Base-by-base conservation (phyloP, 2,888 invertebrate species). In the Eupelmus urozonus region DNA sequence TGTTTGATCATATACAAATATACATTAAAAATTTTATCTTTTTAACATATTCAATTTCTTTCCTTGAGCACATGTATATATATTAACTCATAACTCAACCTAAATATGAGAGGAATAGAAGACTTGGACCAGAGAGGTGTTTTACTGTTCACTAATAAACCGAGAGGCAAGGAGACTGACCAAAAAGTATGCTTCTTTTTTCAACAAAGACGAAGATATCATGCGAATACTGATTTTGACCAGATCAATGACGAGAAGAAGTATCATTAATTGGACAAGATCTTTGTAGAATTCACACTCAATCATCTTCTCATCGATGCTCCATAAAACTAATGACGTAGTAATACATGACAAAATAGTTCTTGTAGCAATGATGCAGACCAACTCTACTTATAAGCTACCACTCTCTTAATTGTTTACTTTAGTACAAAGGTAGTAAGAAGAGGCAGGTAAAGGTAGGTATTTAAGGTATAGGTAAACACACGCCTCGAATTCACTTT, bases 401-500 rank as follows among this genome's bases (percentile, higher is more conserved):
- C 89, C 89, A 90, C 89, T 89, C 89, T 89, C 78, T 78, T 78
- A 34, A 80, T 76, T 79, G 71, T 79, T 80, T 80, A 80, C 80
- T 80, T 76, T 85, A 85, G 85, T 87, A 86, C 85, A 84, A 82
- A 87, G 86, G 89, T 90, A 89, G 87, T 85, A 88, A 87, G 88
- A 88, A 87, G 83, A 87, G 86, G 85, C 86, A 86, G 84, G 85
- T 84, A 85, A 82, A 85, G 87, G 88, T 87, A 87, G 84, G 85
- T 84, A 84, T 75, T 78, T 72, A 74, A 76, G 85, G 85, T 85
- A 83, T 84, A 85, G 84, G 83, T 84, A 79, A 83, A 84, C 88
- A 88, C 88, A 88, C 88, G 88, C 90, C 89, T 89, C 89, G 88
- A 88, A 87, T 88, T 89, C 92, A 94, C 95, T 95, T 97, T 98